Percentiles rank a stretch among this genome's conserved stretches.
phyloP scores from a whole-genome alignment of 2,888 invertebrate genomes.

The Philereme transversata region DNA sequence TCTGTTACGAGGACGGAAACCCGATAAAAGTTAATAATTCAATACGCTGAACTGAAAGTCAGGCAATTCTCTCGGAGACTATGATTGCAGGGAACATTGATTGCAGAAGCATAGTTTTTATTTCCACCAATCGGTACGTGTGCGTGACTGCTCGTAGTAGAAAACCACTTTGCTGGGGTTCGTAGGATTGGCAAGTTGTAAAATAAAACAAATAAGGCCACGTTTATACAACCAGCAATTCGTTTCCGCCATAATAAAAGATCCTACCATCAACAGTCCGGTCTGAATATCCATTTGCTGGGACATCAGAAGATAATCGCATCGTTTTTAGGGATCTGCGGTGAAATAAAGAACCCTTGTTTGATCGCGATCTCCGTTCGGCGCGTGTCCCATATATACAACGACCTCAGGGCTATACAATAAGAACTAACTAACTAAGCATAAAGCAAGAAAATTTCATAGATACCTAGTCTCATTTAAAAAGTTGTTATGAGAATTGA shows the following conservation, averaged over 20 bases:
- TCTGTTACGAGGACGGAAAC: too few relatives aligned
- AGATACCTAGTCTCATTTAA: neutral
- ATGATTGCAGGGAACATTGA: too few relatives aligned
- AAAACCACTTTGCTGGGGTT: conserved; percentile 14
- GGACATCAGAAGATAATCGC: conserved; percentile 41
- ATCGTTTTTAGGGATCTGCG: conserved; percentile 18
- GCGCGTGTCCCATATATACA: neutral
- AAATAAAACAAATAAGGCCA: conserved; percentile 36
- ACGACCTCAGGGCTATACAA: too few relatives aligned
- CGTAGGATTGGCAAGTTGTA: conserved; percentile 27
- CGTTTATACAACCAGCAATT: conserved; percentile 37
- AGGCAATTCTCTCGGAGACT: too few relatives aligned
- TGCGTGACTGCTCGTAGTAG: conserved; percentile 28
- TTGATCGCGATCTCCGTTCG: neutral
- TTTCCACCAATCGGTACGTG: neutral
- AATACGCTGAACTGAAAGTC: too few relatives aligned
- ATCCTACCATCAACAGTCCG: conserved; percentile 37
- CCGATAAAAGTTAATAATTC: too few relatives aligned
- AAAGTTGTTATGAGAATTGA: too few relatives aligned
- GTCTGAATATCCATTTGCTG: conserved; percentile 44
- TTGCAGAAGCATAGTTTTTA: neutral
- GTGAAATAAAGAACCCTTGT: conserved; percentile 13
- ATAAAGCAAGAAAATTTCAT: neutral
- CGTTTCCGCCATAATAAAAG: conserved; percentile 42
- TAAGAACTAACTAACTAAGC: too few relatives aligned